Percentiles rank a stretch among this genome's conserved stretches.
Conservation (phyloP, 2,888 invertebrate species). For the Macrophya annulata region DNA sequence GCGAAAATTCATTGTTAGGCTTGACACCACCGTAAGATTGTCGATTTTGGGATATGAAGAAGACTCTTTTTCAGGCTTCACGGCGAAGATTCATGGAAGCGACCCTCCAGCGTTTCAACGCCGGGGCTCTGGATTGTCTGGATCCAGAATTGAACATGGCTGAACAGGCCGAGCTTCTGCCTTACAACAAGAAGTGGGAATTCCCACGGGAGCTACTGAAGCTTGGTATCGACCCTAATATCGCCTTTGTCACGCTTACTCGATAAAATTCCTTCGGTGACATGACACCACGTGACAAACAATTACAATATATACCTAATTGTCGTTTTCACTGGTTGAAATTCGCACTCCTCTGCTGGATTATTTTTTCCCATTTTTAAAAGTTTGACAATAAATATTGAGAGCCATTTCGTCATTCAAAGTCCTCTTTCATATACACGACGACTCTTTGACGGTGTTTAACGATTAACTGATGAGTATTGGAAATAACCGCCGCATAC, state of each 20-base stretch:
- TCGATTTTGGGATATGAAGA: not conserved
- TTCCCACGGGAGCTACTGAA: slow-evolving; percentile 81
- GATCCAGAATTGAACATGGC: slow-evolving; percentile 82
- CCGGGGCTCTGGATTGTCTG: slow-evolving; percentile 76
- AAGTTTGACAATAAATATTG: too few species aligned
- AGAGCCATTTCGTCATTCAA: not conserved
- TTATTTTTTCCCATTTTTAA: too few species aligned
- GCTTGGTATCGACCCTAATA: slow-evolving; percentile 77
- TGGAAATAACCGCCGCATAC: too few species aligned
- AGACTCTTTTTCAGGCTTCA: slow-evolving; percentile 31
- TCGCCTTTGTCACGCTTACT: not conserved
- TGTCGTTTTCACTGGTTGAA: too few species aligned
- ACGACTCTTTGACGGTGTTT: too few species aligned
- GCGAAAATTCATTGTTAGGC: too few species aligned
- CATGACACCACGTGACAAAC: too few species aligned
- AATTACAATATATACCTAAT: too few species aligned
- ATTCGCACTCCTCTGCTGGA: too few species aligned
- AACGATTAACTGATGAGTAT: too few species aligned
- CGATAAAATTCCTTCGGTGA: too few species aligned
- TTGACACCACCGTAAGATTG: not conserved
- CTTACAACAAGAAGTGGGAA: slow-evolving; percentile 81
- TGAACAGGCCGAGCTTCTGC: slow-evolving; percentile 82
- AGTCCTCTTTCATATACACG: not conserved
- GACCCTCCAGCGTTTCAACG: not conserved
- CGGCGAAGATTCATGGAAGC: not conserved